phyloP scores from a whole-genome alignment of 2,113 vertebrate genomes.

The Lophotis ruficrista region DNA sequence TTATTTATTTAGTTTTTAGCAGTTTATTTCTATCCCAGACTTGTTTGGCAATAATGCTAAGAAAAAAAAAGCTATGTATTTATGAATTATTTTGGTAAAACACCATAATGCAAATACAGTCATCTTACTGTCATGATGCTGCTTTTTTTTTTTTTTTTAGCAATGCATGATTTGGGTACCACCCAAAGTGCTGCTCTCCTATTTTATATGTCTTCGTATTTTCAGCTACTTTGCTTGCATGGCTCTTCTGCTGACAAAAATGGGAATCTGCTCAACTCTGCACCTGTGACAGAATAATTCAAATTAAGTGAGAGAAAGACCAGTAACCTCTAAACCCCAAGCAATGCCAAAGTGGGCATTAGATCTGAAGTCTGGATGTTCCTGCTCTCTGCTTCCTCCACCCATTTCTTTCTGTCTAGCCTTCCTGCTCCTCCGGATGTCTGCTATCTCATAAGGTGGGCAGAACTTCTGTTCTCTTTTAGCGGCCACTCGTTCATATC shows the following conservation, averaged over 20 bases:
- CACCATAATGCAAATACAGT: background rate
- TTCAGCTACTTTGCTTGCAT: background rate
- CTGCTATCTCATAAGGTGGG: background rate
- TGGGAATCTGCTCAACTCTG: background rate
- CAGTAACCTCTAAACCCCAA: background rate
- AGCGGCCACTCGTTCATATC: background rate
- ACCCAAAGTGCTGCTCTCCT: background rate
- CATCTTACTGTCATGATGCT: background rate
- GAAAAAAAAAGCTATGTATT: background rate
- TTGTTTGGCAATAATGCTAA: background rate
- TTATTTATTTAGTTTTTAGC: background rate
- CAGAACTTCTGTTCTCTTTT: background rate
- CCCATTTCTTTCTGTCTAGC: background rate
- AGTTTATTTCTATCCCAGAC: background rate
- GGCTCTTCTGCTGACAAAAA: background rate
- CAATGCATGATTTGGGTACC: background rate
- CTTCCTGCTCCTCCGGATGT: background rate
- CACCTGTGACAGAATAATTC: background rate
- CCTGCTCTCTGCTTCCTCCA: background rate
- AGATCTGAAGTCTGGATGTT: background rate
- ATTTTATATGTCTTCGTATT: background rate
- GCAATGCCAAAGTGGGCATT: background rate
- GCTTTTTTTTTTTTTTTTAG: slow-evolving; percentile 6
- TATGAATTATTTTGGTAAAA: background rate
- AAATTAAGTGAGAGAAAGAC: background rate